phyloP scores from a whole-genome alignment of 2,797 vertebrate species.

The Graptemys geographica region DNA sequence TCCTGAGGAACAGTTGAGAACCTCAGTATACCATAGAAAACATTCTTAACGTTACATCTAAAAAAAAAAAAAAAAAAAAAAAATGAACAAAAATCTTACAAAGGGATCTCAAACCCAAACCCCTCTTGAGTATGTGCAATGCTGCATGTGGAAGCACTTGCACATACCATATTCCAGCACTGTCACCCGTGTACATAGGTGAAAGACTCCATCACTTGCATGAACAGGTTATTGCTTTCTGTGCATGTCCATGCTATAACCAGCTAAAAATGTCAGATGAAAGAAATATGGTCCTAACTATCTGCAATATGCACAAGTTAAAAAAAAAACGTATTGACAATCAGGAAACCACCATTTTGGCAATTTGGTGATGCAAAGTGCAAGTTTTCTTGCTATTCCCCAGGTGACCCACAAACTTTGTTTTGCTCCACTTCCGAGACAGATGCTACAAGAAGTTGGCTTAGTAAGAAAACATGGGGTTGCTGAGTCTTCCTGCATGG shows the following conservation, averaged over 20 bases:
- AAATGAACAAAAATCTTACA: background rate
- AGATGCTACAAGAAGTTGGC: background rate
- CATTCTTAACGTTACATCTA: background rate
- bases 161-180: background rate
- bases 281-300: background rate
- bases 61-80: background rate
- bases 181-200: too few relatives aligned
- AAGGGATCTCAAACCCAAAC: background rate
- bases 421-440: background rate
- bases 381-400: background rate
- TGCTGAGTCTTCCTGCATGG: background rate
- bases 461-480: background rate
- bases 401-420: background rate
- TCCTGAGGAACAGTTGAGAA: background rate
- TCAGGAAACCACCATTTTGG: background rate
- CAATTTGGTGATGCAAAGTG: background rate
- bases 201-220: too few relatives aligned
- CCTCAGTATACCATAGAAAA: background rate
- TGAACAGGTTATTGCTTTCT: background rate
- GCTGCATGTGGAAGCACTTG: background rate
- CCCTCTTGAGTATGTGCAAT: background rate
- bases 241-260: background rate
- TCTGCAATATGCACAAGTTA: background rate
- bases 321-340: background rate
- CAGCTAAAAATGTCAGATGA: background rate